Percentiles rank a stretch among this genome's conserved stretches.
phyloP scores from a whole-genome alignment of 1,140 invertebrate species.

The Asobara japonica region DNA sequence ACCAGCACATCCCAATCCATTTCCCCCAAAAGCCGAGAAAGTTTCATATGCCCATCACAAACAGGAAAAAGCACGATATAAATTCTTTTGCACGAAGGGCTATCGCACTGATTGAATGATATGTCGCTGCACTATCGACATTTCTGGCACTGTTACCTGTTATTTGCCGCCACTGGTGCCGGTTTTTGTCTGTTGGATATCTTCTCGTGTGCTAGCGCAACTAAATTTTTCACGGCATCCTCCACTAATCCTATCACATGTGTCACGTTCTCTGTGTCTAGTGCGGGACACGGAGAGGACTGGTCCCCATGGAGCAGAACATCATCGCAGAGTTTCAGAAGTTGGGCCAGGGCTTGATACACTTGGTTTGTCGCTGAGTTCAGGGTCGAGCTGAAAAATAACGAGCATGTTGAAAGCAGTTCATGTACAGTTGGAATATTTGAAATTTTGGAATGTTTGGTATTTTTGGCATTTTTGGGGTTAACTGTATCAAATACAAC shows the following conservation, averaged over 20 bases:
- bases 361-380: conserved; percentile 85
- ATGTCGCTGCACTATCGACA: not conserved
- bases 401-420: no score
- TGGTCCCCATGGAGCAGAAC: conserved; percentile 80
- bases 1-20: not conserved
- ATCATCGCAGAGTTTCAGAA: conserved; percentile 91
- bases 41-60: not conserved
- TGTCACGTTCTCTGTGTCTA: conserved; percentile 79
- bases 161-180: conserved; percentile 56
- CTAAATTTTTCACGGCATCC: conserved; percentile 80
- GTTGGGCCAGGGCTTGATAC: conserved; percentile 84
- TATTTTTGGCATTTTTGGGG: no score
- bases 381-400: conserved; percentile 69
- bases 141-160: conserved; percentile 51
- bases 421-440: no score
- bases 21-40: not conserved
- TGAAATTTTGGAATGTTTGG: not conserved
- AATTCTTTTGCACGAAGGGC: not conserved
- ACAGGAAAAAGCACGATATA: not conserved
- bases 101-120: not conserved
- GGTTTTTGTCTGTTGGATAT: conserved; percentile 69
- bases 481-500: no score
- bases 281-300: conserved; percentile 60
- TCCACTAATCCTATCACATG: conserved; percentile 82
- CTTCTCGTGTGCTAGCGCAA: conserved; percentile 74